phyloP scores from a whole-genome alignment of 2,797 vertebrate species.

The Protonibea diacanthus region DNA sequence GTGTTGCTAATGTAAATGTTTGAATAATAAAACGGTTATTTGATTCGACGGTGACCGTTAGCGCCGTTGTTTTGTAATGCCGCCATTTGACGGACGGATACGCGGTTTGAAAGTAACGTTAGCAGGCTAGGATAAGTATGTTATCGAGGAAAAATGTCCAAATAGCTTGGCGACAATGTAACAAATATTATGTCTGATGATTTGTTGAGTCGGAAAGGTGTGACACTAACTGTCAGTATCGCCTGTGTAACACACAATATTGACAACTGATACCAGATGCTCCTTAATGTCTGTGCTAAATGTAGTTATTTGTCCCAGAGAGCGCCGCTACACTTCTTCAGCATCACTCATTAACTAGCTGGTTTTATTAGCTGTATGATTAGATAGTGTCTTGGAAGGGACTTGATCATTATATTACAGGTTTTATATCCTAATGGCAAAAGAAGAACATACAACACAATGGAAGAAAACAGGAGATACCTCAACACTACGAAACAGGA shows the following conservation, averaged over 20 bases:
- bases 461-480: constrained; percentile 46
- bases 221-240: constrained; percentile 1
- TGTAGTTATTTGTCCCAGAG: not conserved
- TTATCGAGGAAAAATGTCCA: not conserved
- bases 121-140: constrained; percentile 3
- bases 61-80: not conserved
- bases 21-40: not conserved
- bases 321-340: not conserved
- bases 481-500: constrained; percentile 68
- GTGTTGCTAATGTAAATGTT: constrained; percentile 23
- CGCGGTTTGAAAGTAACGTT: constrained; percentile 19
- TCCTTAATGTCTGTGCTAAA: not conserved
- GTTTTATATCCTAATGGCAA: constrained; percentile 73
- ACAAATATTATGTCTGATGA: constrained; percentile 18
- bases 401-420: constrained; percentile 9
- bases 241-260: not conserved
- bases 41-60: not conserved
- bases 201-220: not conserved
- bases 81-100: not conserved
- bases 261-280: not conserved
- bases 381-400: constrained; percentile 1
- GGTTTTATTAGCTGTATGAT: not conserved
- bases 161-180: constrained; percentile 7
- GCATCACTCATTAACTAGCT: not conserved
- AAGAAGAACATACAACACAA: constrained; percentile 59